Base-by-base conservation (phyloP, 2,888 invertebrate species). In the Catocala fraxini region DNA sequence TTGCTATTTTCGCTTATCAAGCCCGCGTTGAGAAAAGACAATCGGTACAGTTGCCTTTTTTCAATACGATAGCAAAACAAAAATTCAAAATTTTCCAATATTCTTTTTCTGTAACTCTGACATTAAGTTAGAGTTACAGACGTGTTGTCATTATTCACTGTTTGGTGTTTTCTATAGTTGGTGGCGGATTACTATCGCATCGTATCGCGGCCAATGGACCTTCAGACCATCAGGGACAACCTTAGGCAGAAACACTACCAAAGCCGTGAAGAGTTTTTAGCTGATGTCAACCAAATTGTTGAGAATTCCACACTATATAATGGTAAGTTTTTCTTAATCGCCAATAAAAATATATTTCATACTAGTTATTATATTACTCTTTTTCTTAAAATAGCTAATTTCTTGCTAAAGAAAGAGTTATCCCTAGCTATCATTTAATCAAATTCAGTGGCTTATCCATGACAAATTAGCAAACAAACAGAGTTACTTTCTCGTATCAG, bases 141-240 rank as follows among this genome's bases (percentile, higher is more conserved):
- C 35, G 45, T 56, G 6, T 53, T 13, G 56, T 59, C 59, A 64
- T 51, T 47, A 49, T 63, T 63, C 58, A 63, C 59, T 64, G 56
- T 63, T 63, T 63, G 63, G 7, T 55, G 25, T 64, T 53, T 81
- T 59, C 84, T 51, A 59, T 56, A 96, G 97, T 89, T 96, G 79
- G 99, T 99, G 6, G 97, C 98, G 0, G 99, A 99, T 89, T 99
- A 99, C 90, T 97, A 98, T 86, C 96, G 97, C 72, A 98, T 99
- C 60, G 96, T 99, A 25, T 96, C 96, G 49, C 96, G 97, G 60
- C 99, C 99, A 0, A 99, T 99, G 98, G 99, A 99, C 88, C 94
- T 99, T 56, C 99, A 99, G 89, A 98, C 98, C 0, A 99, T 99
- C 79, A 95, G 99, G 46, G 99, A 99, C 77, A 98, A 98, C 85